Percentiles rank a stretch among this genome's conserved stretches.
These are phyloP conservation scores for Lacerta agilis DNA, from an alignment of 2,797 vertebrate species.

Conservation along the genomic window DNA sequence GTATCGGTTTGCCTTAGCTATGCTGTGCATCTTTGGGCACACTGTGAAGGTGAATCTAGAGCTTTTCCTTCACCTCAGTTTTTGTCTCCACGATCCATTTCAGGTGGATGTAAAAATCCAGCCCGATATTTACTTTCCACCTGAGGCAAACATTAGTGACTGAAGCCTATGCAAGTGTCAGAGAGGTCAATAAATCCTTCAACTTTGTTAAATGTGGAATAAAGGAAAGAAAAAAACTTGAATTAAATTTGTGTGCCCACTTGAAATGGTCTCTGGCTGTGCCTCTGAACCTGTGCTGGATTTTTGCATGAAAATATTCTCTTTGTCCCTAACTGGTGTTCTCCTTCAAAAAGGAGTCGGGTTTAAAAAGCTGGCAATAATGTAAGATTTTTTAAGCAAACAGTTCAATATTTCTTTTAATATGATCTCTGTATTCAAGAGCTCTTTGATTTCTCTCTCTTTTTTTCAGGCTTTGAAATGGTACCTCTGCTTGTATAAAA, in stretches of 20 bases:
- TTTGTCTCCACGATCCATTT: constrained; percentile 73
- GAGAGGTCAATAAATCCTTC: constrained; percentile 84
- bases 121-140: constrained; percentile 79
- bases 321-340: constrained; percentile 85
- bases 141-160: constrained; percentile 77
- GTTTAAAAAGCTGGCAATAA: constrained; percentile 86
- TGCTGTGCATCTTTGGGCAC: neutral
- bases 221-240: constrained; percentile 83
- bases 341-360: constrained; percentile 84
- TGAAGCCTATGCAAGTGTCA: constrained; percentile 82
- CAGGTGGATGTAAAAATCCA: constrained; percentile 75
- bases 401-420: constrained; percentile 87
- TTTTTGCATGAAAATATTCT: constrained; percentile 88
- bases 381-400: constrained; percentile 86
- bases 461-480: constrained; percentile 82
- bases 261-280: constrained; percentile 86
- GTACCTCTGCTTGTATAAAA: constrained; percentile 81
- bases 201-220: constrained; percentile 85
- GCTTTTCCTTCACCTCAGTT: constrained; percentile 21
- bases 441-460: constrained; percentile 85
- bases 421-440: constrained; percentile 86
- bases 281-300: constrained; percentile 84
- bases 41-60: neutral
- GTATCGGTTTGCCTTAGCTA: neutral
- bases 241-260: constrained; percentile 85